Evolutionary conservation across 1,140 invertebrate species (phyloP), one percentile per base, ranked within the genome.

Genomic region (Drosophila santomea): DNA sequence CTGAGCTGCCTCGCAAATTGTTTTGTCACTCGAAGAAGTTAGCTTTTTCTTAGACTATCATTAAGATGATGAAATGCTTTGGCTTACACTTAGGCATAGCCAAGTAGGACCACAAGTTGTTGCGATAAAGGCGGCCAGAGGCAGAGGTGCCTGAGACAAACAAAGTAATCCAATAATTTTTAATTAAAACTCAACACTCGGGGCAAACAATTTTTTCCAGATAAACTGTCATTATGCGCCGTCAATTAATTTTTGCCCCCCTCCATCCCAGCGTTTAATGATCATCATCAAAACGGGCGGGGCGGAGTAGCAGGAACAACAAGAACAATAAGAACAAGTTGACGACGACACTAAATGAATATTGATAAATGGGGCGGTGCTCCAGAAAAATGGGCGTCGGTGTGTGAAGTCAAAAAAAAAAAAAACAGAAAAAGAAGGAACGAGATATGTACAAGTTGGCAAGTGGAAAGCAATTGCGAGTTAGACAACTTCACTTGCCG

Each of bases 31-130:
- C 50, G 45, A 57, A 71, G 68, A 44, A 69, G 62, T 36, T 36
- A 69, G 79, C 43, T 64, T 78, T 67, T 77, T 64, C 72, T 66
- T 64, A 48, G 52, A 54, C 78, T 60, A 74, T 78, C 89, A 91
- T 91, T 86, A 91, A 91, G 83, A 91, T 91, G 89, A 91, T 89
- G 81, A 91, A 91, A 91, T 89, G 72, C 85, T 86, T 85, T 91
- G 90, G 89, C 79, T 88, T 80, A 89, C 82, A 76, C 89, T 86
- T 91, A 91, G 89, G 89, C 90, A 91, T 91, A 91, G 78, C 82
- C 90, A 91, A 91, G 72, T 68, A 84, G 67, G 25, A 76, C 36
- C 32, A 51, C 20, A 25, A 43, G 32, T 10, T 20, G 15, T 15
- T 10, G 20, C 4, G 32, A 48, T 48, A 38, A 39, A 11, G 11